Conservation (phyloP, 2,888 invertebrate genomes). For the Drosophila prolongata region DNA sequence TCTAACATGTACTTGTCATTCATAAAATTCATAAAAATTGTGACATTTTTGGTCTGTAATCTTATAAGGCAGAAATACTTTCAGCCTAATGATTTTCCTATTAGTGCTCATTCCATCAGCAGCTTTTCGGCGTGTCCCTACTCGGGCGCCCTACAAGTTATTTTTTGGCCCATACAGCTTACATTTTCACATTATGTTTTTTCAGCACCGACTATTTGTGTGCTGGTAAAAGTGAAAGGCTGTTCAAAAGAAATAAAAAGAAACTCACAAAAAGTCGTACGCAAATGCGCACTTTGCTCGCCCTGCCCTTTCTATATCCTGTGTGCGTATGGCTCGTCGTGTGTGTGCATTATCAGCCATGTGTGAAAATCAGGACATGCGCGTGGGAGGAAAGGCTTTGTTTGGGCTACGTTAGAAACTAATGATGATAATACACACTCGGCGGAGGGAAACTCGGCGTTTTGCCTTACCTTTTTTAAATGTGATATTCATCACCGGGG, state of each 20-base stretch:
- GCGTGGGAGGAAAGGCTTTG: constrained; percentile 62
- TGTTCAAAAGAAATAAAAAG: constrained; percentile 43
- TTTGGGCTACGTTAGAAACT: constrained; percentile 53
- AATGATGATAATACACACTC: constrained; percentile 58
- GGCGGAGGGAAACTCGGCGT: constrained; percentile 4
- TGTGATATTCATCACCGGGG: constrained; percentile 45
- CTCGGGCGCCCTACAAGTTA: too few species aligned
- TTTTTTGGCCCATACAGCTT: background rate
- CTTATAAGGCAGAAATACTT: too few species aligned
- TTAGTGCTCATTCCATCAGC: too few species aligned
- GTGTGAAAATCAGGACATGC: constrained; percentile 75
- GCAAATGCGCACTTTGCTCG: constrained; percentile 66
- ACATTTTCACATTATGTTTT: constrained; percentile 24
- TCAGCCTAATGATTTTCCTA: too few species aligned
- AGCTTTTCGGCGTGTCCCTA: too few species aligned
- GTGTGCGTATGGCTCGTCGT: constrained; percentile 25
- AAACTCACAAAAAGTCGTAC: constrained; percentile 49
- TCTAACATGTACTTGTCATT: background rate
- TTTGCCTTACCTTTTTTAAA: constrained; percentile 18
- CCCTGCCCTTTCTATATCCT: constrained; percentile 46
- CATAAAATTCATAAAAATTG: too few species aligned
- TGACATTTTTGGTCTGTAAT: too few species aligned
- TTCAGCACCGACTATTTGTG: constrained; percentile 21
- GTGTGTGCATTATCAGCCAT: constrained; percentile 68
- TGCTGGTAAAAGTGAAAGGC: constrained; percentile 53